Evolutionary conservation across 1,140 invertebrate species (phyloP).

Genomic region (Proctacanthus coquilletti): DNA sequence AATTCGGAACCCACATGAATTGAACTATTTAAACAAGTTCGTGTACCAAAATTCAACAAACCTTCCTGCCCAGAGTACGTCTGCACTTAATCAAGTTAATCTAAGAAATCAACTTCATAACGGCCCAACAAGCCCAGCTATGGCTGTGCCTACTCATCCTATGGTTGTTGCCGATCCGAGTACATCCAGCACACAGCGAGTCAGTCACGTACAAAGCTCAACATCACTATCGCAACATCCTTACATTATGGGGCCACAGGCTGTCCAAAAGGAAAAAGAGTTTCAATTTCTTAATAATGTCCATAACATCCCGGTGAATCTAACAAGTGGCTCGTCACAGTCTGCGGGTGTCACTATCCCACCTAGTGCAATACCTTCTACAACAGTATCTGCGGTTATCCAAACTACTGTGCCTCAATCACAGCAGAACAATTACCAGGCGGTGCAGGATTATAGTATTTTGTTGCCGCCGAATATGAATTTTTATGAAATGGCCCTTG

Average conservation of each 20-base stretch:
- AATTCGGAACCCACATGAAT: background rate
- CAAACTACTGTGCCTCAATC: no score
- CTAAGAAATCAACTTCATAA: slow-evolving; percentile 13
- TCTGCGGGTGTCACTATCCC: slow-evolving; percentile 16
- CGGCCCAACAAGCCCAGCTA: slow-evolving; percentile 23
- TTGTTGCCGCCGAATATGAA: slow-evolving; percentile 27
- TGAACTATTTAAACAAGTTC: background rate
- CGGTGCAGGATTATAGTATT: slow-evolving; percentile 13
- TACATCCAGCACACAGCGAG: slow-evolving; percentile 7
- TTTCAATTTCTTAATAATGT: slow-evolving; percentile 39
- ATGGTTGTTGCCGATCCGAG: no score
- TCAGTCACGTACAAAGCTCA: slow-evolving; percentile 7
- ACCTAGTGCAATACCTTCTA: slow-evolving; percentile 11
- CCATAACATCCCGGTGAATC: slow-evolving; percentile 21
- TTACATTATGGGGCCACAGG: no score
- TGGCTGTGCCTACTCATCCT: slow-evolving; percentile 13
- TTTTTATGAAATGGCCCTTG: slow-evolving; percentile 28
- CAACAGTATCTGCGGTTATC: background rate
- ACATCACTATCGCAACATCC: slow-evolving; percentile 9
- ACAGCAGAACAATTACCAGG: no score
- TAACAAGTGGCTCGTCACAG: slow-evolving; percentile 27
- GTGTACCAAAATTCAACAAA: background rate
- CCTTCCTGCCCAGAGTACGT: background rate
- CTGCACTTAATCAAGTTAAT: background rate
- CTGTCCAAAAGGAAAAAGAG: slow-evolving; percentile 22